Percentiles rank a stretch among this genome's conserved stretches.
Evolutionary conservation across 2,797 vertebrate genomes (phyloP).

Genomic region (Acanthopagrus latus): DNA sequence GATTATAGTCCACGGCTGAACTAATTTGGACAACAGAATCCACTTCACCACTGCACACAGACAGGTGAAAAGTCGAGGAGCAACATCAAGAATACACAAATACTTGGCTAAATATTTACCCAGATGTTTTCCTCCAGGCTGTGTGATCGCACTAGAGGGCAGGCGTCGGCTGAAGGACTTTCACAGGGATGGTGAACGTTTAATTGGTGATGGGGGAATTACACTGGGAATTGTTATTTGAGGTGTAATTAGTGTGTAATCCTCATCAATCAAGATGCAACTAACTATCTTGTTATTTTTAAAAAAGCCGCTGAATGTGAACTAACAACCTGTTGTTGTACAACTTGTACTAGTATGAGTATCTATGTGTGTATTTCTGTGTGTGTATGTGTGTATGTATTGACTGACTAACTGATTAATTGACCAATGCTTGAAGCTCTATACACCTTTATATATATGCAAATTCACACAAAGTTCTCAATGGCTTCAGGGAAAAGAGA

Average conservation of each 20-base stretch:
- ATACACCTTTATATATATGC: neutral
- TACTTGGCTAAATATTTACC: conserved; percentile 3
- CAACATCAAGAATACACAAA: neutral
- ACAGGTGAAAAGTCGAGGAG: neutral
- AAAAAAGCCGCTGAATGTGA: neutral
- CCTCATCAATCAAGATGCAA: neutral
- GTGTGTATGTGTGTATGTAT: neutral
- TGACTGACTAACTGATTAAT: too few species aligned
- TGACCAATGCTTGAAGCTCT: too few species aligned
- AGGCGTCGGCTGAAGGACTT: conserved; percentile 7
- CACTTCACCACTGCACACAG: neutral
- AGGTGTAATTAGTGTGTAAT: neutral
- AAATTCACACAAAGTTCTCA: neutral
- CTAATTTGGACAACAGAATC: conserved; percentile 6
- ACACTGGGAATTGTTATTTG: neutral
- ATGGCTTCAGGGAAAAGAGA: neutral
- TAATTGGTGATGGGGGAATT: neutral
- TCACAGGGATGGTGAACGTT: neutral
- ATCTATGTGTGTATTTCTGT: too few species aligned
- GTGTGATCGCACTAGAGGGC: conserved; percentile 22
- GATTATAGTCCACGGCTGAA: neutral
- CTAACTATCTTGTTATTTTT: neutral
- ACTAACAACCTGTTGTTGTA: neutral
- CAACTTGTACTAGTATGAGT: neutral
- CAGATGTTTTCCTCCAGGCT: conserved; percentile 37